A percentile compares a stretch with the other conserved stretches of the same genome.
These are phyloP conservation scores for Stercorarius parasiticus DNA, from an alignment of 2,113 vertebrate genomes.

Conservation along the genomic window DNA sequence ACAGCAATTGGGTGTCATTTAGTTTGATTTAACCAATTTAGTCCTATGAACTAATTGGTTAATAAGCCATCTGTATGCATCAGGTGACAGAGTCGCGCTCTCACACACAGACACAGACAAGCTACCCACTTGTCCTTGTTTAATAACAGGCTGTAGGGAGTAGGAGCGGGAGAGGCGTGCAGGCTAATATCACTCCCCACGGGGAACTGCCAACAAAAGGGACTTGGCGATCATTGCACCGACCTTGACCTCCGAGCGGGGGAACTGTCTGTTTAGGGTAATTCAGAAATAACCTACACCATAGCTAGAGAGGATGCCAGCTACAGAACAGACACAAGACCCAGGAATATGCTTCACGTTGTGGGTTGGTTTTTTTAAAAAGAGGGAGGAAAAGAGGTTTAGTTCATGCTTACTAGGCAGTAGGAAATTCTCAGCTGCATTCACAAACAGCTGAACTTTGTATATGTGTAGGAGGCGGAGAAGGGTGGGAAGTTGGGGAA, in stretches of 20 bases:
- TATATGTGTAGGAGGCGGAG: slow-evolving; percentile 1
- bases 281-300: slow-evolving; percentile 28
- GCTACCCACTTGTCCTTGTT: slow-evolving; percentile 58
- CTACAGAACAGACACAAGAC: not conserved
- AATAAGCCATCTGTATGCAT: slow-evolving; percentile 74
- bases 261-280: slow-evolving; percentile 49
- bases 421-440: slow-evolving; percentile 31
- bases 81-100: slow-evolving; percentile 55
- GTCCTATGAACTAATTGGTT: slow-evolving; percentile 73
- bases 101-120: slow-evolving; percentile 41
- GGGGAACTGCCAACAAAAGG: not conserved
- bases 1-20: slow-evolving; percentile 70
- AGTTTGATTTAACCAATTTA: slow-evolving; percentile 75
- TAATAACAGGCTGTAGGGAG: slow-evolving; percentile 50
- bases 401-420: not conserved
- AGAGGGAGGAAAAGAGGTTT: not conserved
- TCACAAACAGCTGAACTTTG: slow-evolving; percentile 25
- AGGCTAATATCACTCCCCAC: not conserved
- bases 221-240: not conserved
- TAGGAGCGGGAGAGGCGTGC: not conserved
- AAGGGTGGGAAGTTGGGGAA: not conserved
- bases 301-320: not conserved
- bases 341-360: not conserved
- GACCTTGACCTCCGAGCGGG: slow-evolving; percentile 63
- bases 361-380: not conserved